Base-by-base conservation (phyloP, 2,888 invertebrate genomes). In the Diplazon laetatorius region DNA sequence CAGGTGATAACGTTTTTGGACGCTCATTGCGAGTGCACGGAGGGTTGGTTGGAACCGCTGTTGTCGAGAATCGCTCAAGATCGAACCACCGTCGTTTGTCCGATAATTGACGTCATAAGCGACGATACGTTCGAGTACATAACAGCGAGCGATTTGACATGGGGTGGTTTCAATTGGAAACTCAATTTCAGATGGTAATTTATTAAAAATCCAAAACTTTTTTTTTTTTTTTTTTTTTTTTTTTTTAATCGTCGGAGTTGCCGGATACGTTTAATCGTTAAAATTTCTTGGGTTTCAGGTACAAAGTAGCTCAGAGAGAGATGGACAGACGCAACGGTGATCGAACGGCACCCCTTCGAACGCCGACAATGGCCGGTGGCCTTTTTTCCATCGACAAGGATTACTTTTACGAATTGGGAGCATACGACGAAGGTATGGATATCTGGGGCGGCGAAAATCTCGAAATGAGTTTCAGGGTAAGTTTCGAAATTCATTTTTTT, bases 141-240 rank as follows among this genome's bases (percentile, higher is more conserved):
- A 81, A 97, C 98, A 63, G 99, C 99, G 0, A 98, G 98, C 0
- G 99, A 99, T 91, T 98, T 98, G 95, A 99, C 99, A 0, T 99
- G 99, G 99, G 99, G 99, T 80, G 99, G 99, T 22, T 99, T 99
- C 92, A 99, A 99, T 92, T 99, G 99, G 99, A 99, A 99, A 92
- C 93, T 99, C 68, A 99, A 99, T 92, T 99, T 99, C 92, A 95
- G 99, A 93, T 99, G 98, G 98, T 97, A 91, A 93, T 93, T 87
- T 81, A 68, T 16, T 18, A 1, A 14, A 10, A 59, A 16, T 18
- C 4, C 37, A 25, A 25, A 30, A n/a, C 25, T n/a, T n/a, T n/a
- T n/a, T n/a, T n/a, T n/a, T n/a, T n/a, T n/a, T n/a, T n/a, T n/a
- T n/a, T n/a, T n/a, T n/a, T n/a, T 1, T 62, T 71, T 50, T 12